Percentiles rank a stretch among this genome's conserved stretches.
Evolutionary conservation across 2,888 invertebrate genomes (phyloP).

Genomic region (Drosophila paranaensis): DNA sequence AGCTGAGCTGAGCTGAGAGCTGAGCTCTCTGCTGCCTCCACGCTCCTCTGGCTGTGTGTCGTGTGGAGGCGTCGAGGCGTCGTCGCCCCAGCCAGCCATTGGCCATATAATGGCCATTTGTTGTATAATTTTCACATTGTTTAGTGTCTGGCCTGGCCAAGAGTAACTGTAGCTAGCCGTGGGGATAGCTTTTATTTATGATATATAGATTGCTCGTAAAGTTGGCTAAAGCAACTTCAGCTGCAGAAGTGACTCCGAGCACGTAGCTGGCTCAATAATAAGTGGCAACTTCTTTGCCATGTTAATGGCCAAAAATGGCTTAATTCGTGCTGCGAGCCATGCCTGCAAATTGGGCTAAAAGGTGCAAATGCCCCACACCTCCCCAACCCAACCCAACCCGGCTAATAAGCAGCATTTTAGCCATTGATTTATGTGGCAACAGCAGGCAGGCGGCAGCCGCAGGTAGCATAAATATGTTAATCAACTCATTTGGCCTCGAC

Average conservation of each 20-base stretch:
- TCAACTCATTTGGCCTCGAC: neutral
- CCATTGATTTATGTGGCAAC: conserved; percentile 24
- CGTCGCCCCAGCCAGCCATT: conserved; percentile 29
- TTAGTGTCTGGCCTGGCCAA: conserved; percentile 65
- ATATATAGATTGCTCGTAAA: conserved; percentile 53
- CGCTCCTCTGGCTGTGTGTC: neutral
- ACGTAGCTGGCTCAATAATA: conserved; percentile 45
- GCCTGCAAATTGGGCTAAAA: conserved; percentile 21
- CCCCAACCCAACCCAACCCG: neutral
- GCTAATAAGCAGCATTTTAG: conserved; percentile 1
- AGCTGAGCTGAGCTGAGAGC: conserved; percentile 11
- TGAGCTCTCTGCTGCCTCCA: conserved; percentile 7
- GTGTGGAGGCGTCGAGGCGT: conserved; percentile 23
- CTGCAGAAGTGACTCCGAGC: conserved; percentile 20
- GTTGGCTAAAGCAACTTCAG: conserved; percentile 46
- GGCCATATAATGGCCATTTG: conserved; percentile 70
- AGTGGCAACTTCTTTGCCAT: conserved; percentile 53
- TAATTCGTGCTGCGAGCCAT: conserved; percentile 40
- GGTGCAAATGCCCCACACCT: neutral
- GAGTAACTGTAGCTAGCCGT: conserved; percentile 39
- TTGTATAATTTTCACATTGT: conserved; percentile 80
- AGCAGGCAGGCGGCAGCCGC: neutral
- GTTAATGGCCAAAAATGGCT: conserved; percentile 59
- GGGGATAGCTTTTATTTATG: conserved; percentile 63
- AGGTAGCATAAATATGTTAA: conserved; percentile 22